Conservation (phyloP, 92 coral and sea anemone species). For the Actinostola sp. region DNA sequence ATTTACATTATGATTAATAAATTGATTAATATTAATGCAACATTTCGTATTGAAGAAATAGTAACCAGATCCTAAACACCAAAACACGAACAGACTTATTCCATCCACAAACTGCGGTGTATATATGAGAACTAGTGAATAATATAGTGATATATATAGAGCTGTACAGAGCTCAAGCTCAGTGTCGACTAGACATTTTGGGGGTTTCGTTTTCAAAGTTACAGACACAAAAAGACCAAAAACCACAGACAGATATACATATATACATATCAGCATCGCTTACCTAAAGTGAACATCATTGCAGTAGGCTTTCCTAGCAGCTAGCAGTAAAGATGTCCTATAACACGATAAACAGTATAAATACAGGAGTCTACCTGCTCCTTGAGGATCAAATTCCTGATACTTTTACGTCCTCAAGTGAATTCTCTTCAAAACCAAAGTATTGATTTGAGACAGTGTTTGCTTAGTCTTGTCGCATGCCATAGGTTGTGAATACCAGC, state of each 20-base stretch:
- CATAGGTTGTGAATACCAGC: background rate
- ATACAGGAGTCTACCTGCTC: background rate
- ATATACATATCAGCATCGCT: background rate
- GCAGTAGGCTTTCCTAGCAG: background rate
- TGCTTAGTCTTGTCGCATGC: background rate
- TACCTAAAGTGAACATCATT: background rate
- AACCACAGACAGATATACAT: background rate
- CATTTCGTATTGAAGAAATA: no score
- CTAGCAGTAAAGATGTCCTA: background rate
- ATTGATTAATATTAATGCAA: no score
- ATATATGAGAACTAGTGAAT: no score
- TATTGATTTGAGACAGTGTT: background rate
- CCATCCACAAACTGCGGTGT: no score
- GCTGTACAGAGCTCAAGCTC: no score
- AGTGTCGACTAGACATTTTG: no score
- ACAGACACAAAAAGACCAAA: background rate
- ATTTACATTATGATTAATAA: no score
- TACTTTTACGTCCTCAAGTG: constrained; percentile 1
- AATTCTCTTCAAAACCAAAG: background rate
- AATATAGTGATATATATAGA: no score
- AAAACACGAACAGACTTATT: no score
- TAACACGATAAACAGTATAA: background rate
- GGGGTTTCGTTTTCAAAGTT: no score
- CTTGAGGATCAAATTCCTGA: background rate
- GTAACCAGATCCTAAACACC: no score